Evolutionary conservation across 2,113 vertebrate species (phyloP).

Genomic region (Triplophysa siluroides): DNA sequence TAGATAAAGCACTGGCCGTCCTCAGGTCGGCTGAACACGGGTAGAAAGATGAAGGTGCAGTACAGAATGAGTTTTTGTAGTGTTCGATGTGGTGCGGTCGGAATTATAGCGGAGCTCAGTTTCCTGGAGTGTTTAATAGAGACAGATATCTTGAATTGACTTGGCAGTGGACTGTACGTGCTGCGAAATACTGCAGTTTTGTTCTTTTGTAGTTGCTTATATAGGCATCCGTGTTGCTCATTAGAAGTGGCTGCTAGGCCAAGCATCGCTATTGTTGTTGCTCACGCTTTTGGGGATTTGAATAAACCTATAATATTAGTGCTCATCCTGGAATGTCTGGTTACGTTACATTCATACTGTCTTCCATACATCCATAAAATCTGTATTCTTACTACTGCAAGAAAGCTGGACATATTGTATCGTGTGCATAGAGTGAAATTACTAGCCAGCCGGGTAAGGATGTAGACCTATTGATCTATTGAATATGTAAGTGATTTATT

Average conservation of each 20-base stretch:
- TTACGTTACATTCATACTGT: no score
- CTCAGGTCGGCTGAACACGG: not conserved
- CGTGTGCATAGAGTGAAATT: not conserved
- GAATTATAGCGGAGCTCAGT: constrained; percentile 5
- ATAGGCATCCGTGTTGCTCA: not conserved
- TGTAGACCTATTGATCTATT: not conserved
- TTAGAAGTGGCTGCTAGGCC: not conserved
- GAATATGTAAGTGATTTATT: not conserved
- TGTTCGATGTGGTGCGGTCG: not conserved
- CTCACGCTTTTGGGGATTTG: no score
- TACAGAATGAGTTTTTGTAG: constrained; percentile 6
- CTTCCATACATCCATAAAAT: no score
- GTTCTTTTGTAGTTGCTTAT: constrained; percentile 16
- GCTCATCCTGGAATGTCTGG: no score
- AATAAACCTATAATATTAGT: no score
- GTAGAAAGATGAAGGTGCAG: not conserved
- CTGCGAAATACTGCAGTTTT: constrained; percentile 12
- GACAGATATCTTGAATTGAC: constrained; percentile 13
- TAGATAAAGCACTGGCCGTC: constrained; percentile 32
- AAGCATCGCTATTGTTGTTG: not conserved
- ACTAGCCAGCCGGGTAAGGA: not conserved
- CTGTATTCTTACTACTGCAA: no score
- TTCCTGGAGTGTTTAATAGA: constrained; percentile 15
- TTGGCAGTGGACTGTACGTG: constrained; percentile 10
- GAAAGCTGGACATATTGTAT: no score